These are phyloP conservation scores for Danionella dracula DNA, from an alignment of 2,797 vertebrate genomes.

Conservation along the genomic window DNA sequence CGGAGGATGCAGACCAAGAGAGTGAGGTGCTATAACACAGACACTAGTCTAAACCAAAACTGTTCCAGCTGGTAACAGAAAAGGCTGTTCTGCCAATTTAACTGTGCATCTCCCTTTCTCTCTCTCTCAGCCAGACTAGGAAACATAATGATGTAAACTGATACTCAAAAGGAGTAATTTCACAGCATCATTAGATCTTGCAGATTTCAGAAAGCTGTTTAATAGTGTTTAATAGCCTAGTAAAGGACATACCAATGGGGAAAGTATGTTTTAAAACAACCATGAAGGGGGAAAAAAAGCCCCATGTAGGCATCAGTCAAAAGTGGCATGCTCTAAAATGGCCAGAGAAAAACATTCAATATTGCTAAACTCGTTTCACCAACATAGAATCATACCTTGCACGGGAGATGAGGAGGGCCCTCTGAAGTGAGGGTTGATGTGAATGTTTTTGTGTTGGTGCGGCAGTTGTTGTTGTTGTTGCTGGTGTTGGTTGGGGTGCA, in stretches of 20 bases:
- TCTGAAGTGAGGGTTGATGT: constrained; percentile 98
- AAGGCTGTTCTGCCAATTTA: constrained; percentile 32
- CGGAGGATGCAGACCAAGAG: constrained; percentile 11
- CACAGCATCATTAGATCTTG: constrained; percentile 51
- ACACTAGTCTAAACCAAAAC: constrained; percentile 19
- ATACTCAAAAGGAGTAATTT: constrained; percentile 24
- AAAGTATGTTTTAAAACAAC: background rate
- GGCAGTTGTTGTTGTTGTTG: constrained; percentile 59
- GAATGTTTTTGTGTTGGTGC: constrained; percentile 93
- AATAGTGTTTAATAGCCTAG: background rate
- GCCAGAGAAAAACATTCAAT: background rate
- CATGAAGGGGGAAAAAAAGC: background rate
- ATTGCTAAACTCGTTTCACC: background rate
- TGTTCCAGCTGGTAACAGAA: constrained; percentile 30
- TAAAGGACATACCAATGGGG: background rate
- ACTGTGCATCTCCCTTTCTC: constrained; percentile 13
- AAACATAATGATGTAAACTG: constrained; percentile 27
- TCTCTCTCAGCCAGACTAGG: constrained; percentile 16
- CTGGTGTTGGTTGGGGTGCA: constrained; percentile 80
- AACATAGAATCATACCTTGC: constrained; percentile 73
- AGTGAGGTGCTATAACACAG: background rate
- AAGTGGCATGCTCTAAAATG: background rate
- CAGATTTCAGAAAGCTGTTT: constrained; percentile 43
- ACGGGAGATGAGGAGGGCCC: constrained; percentile 83
- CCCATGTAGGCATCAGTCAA: background rate